phyloP scores from a whole-genome alignment of 1,140 invertebrate genomes.

The Lamellibrachia luymesi region DNA sequence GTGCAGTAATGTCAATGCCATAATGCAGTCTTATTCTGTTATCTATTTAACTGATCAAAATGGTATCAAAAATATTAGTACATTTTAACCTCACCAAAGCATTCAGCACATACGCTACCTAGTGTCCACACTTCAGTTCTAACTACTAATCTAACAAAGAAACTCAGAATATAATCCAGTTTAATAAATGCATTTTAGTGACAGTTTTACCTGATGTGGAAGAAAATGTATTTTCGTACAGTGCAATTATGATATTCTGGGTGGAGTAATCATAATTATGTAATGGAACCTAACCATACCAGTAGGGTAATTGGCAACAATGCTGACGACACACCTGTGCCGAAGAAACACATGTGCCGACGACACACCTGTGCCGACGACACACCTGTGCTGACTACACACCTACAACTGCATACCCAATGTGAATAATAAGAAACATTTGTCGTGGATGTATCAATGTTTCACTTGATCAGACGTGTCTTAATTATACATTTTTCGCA shows the following conservation, averaged over 20 bases:
- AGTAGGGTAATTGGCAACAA: neutral
- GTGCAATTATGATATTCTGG: neutral
- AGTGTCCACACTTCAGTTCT: too few relatives aligned
- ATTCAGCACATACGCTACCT: too few relatives aligned
- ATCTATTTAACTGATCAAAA: too few relatives aligned
- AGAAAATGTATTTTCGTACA: neutral
- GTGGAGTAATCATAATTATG: too few relatives aligned
- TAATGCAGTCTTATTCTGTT: neutral
- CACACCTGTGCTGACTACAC: too few relatives aligned
- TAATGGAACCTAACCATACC: neutral
- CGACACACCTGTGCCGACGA: too few relatives aligned
- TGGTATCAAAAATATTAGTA: too few relatives aligned
- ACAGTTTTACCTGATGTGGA: neutral
- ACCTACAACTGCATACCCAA: neutral
- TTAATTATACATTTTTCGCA: neutral
- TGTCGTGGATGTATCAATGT: neutral
- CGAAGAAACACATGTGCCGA: too few relatives aligned
- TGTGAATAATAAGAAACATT: neutral
- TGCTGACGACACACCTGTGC: too few relatives aligned
- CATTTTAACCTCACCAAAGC: too few relatives aligned
- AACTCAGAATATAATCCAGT: neutral
- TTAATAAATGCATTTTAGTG: neutral
- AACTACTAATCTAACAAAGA: neutral
- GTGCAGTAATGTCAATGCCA: neutral
- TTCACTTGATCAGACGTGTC: neutral